These are phyloP conservation scores for Stegodyphus dumicola DNA, from an alignment of 1,140 invertebrate species.

Conservation along the genomic window DNA sequence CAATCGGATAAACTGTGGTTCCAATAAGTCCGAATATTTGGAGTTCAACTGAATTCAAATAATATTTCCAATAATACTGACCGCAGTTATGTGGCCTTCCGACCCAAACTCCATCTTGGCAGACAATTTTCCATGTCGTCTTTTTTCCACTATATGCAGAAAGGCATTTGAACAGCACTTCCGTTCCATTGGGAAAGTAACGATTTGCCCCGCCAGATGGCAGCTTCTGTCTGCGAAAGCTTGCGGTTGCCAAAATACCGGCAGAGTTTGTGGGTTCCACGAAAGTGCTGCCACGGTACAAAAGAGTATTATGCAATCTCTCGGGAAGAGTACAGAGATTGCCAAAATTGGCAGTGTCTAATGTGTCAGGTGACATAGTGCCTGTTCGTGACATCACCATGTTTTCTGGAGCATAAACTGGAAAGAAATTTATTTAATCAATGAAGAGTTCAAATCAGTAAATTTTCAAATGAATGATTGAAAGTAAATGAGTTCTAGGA, in stretches of 20 bases:
- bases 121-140: slow-evolving; percentile 84
- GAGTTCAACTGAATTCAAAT: no score
- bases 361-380: neutral
- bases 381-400: neutral
- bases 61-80: slow-evolving; percentile 63
- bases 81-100: slow-evolving; percentile 81
- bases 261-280: slow-evolving; percentile 21
- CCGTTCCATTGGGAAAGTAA: slow-evolving; percentile 76
- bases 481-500: no score
- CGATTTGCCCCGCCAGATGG: neutral
- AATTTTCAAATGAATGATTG: no score
- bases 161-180: slow-evolving; percentile 84
- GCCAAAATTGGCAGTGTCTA: neutral
- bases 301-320: slow-evolving; percentile 38
- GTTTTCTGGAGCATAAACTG: neutral
- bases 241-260: neutral
- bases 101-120: slow-evolving; percentile 84
- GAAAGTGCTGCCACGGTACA: slow-evolving; percentile 54
- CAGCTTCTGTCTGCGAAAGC: neutral
- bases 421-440: neutral
- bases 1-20: no score
- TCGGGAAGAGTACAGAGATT: slow-evolving; percentile 49
- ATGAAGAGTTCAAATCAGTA: no score
- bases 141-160: slow-evolving; percentile 78
- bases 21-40: no score